Conservation (phyloP, 1,140 invertebrate species). For the Ooceraea biroi region DNA sequence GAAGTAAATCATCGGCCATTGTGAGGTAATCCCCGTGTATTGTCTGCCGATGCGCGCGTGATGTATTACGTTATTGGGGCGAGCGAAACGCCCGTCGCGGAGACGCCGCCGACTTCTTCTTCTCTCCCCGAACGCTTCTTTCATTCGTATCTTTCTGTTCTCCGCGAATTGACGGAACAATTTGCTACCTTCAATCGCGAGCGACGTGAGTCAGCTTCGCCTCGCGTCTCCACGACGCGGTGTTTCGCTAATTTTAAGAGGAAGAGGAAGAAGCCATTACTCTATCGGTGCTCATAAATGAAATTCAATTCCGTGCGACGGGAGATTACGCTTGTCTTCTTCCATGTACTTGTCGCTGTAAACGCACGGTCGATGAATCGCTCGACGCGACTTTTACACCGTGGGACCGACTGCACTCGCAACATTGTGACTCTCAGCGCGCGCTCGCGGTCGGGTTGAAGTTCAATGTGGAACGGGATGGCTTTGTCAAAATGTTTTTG, state of each 20-base stretch:
- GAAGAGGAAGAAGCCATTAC: not conserved
- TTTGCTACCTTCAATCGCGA: slow-evolving; percentile 10
- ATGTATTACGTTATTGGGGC: slow-evolving; percentile 83
- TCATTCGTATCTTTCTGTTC: slow-evolving; percentile 25
- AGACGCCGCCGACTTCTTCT: slow-evolving; percentile 56
- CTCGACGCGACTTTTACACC: slow-evolving; percentile 20
- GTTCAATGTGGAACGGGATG: slow-evolving; percentile 38
- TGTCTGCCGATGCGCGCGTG: slow-evolving; percentile 80
- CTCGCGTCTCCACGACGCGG: not conserved
- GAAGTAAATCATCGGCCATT: slow-evolving; percentile 84
- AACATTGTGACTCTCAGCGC: slow-evolving; percentile 51
- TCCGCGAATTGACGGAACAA: too few relatives aligned
- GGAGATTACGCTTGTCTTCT: slow-evolving; percentile 38
- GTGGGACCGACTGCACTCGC: slow-evolving; percentile 35
- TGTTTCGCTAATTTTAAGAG: not conserved
- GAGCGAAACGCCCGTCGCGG: slow-evolving; percentile 59
- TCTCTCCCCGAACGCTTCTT: not conserved
- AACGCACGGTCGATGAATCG: slow-evolving; percentile 41
- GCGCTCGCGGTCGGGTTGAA: slow-evolving; percentile 54
- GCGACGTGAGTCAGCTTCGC: not conserved
- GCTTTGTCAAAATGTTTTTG: slow-evolving; percentile 56
- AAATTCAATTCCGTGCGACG: slow-evolving; percentile 39
- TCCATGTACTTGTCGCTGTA: slow-evolving; percentile 27
- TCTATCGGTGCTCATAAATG: slow-evolving; percentile 33
- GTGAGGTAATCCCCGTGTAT: slow-evolving; percentile 83